Evolutionary conservation across 2,888 invertebrate genomes (phyloP).

Genomic region (Nipponacmea schrenckii): DNA sequence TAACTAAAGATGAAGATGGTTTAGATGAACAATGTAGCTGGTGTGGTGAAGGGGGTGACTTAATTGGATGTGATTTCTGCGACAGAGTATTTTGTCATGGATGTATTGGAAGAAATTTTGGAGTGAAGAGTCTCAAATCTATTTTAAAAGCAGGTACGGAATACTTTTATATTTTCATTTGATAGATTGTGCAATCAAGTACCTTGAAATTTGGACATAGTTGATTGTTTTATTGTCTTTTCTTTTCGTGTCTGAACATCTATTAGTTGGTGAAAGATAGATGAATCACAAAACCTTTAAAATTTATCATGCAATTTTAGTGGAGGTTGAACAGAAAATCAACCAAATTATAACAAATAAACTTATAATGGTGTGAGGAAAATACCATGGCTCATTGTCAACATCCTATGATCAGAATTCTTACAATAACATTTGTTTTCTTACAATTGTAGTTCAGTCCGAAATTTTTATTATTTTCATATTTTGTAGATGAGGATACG

Average conservation of each 20-base stretch:
- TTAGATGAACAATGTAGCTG: slow-evolving; percentile 71
- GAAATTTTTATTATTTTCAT: neutral
- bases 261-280: no score
- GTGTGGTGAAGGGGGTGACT: slow-evolving; percentile 70
- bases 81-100: slow-evolving; percentile 70
- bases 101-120: slow-evolving; percentile 71
- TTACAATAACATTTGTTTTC: neutral
- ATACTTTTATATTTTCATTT: no score
- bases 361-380: no score
- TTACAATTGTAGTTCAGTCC: no score
- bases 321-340: no score
- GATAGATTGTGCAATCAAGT: no score
- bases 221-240: no score
- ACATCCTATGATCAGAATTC: neutral
- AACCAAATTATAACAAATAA: no score
- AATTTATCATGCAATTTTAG: no score
- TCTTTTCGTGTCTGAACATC: no score
- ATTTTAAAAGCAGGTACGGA: slow-evolving; percentile 53
- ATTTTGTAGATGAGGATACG: slow-evolving; percentile 45
- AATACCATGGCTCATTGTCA: no score
- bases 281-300: neutral
- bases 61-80: slow-evolving; percentile 70
- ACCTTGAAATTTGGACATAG: no score
- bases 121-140: slow-evolving; percentile 55
- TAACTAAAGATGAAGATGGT: slow-evolving; percentile 69